Evolutionary conservation across 2,888 invertebrate species (phyloP).

Genomic region (Cistogaster globosa): DNA sequence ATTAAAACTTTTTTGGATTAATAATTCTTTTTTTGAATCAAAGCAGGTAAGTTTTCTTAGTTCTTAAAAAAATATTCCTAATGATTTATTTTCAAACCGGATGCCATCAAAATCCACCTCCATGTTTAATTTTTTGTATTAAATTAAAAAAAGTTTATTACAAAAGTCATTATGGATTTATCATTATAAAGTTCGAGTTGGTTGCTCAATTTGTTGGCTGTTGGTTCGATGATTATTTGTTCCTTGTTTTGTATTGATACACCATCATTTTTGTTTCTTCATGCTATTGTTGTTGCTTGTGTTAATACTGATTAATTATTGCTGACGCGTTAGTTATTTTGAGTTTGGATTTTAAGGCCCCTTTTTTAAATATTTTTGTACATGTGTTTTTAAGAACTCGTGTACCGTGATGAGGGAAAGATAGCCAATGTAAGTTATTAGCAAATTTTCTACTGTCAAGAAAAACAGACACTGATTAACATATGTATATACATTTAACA

Average conservation of each 20-base stretch:
- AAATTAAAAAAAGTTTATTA: conserved; percentile 3
- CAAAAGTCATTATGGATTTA: conserved; percentile 31
- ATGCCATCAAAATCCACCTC: conserved; percentile 21
- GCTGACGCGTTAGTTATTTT: conserved; percentile 78
- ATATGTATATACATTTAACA: no score
- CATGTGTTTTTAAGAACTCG: no score
- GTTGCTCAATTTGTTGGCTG: conserved; percentile 3
- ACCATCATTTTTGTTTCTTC: conserved; percentile 23
- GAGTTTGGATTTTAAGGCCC: neutral
- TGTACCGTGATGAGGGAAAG: no score
- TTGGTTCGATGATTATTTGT: neutral
- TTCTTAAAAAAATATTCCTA: neutral
- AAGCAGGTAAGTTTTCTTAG: conserved; percentile 51
- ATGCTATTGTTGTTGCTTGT: conserved; percentile 73
- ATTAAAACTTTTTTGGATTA: conserved; percentile 12
- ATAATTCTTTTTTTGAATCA: neutral
- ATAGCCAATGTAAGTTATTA: no score
- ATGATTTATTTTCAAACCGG: conserved; percentile 50
- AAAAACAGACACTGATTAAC: no score
- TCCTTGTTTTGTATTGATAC: conserved; percentile 31
- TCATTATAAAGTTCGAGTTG: conserved; percentile 9
- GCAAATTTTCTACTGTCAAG: no score
- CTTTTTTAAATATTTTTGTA: neutral
- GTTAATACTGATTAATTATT: conserved; percentile 82
- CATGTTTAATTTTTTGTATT: conserved; percentile 35